phyloP scores from a whole-genome alignment of 2,113 vertebrate species.

The Indicator maculatus region DNA sequence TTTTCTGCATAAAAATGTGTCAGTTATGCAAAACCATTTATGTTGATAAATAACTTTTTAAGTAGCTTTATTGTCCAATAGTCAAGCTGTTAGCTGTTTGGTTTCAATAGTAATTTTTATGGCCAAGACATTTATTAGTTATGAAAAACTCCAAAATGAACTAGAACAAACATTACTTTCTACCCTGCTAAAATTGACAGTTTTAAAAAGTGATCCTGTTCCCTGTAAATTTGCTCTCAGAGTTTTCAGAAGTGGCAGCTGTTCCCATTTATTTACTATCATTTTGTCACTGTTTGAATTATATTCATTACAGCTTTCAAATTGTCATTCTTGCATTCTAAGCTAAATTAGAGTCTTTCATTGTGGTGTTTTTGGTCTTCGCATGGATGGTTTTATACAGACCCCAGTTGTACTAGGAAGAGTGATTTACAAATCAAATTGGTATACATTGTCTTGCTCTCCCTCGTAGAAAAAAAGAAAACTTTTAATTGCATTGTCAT shows the following conservation, averaged over 20 bases:
- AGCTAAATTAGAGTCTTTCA: constrained; percentile 2
- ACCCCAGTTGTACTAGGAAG: not conserved
- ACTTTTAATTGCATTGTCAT: not conserved
- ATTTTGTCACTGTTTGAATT: constrained; percentile 21
- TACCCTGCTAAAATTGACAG: constrained; percentile 55
- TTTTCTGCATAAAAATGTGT: constrained; percentile 66
- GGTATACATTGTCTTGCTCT: not conserved
- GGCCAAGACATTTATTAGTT: constrained; percentile 50
- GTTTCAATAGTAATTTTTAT: constrained; percentile 65
- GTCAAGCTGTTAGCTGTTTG: constrained; percentile 44
- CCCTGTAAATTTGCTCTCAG: constrained; percentile 3
- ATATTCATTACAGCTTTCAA: constrained; percentile 11
- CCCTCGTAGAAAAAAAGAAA: rapidly evolving
- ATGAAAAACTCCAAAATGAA: constrained; percentile 63
- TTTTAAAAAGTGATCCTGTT: constrained; percentile 50
- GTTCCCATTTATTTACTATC: constrained; percentile 21
- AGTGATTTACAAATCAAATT: not conserved
- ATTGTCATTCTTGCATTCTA: not conserved
- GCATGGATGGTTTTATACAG: not conserved
- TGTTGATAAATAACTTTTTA: constrained; percentile 74
- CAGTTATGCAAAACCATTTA: constrained; percentile 66
- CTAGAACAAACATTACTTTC: constrained; percentile 64
- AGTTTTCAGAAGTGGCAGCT: constrained; percentile 46
- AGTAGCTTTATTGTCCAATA: constrained; percentile 62
- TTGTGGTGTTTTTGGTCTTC: not conserved